Percentiles rank a stretch among this genome's conserved stretches.
phyloP scores from a whole-genome alignment of 1,140 invertebrate genomes.

The Periplaneta americana region DNA sequence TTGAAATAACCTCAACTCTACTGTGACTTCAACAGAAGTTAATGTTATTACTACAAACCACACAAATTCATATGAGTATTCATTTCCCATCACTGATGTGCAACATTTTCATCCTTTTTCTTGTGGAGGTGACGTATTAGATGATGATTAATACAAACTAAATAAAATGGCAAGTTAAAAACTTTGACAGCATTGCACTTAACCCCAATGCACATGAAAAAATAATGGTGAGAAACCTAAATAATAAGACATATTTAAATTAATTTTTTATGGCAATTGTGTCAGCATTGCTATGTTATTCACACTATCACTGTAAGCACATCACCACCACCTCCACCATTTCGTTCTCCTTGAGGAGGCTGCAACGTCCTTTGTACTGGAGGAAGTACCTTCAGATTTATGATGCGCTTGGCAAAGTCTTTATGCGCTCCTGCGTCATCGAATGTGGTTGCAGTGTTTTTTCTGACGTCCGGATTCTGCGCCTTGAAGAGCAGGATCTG shows the following conservation, averaged over 20 bases:
- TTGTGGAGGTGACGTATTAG: neutral
- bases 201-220: neutral
- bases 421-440: slow-evolving; percentile 62
- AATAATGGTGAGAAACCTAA: no score
- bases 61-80: neutral
- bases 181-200: neutral
- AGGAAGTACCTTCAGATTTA: slow-evolving; percentile 39
- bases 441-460: slow-evolving; percentile 63
- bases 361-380: slow-evolving; percentile 31
- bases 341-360: slow-evolving; percentile 3
- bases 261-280: neutral
- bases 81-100: neutral
- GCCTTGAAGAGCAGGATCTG: slow-evolving; percentile 64
- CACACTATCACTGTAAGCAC: slow-evolving; percentile 28
- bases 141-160: neutral
- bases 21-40: no score
- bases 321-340: slow-evolving; percentile 18
- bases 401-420: slow-evolving; percentile 64
- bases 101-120: neutral
- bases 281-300: neutral
- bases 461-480: slow-evolving; percentile 68
- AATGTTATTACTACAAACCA: no score
- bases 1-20: no score
- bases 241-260: neutral
- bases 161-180: neutral